Conservation (phyloP, 2,888 invertebrate genomes). For the Clistopyga incitator region DNA sequence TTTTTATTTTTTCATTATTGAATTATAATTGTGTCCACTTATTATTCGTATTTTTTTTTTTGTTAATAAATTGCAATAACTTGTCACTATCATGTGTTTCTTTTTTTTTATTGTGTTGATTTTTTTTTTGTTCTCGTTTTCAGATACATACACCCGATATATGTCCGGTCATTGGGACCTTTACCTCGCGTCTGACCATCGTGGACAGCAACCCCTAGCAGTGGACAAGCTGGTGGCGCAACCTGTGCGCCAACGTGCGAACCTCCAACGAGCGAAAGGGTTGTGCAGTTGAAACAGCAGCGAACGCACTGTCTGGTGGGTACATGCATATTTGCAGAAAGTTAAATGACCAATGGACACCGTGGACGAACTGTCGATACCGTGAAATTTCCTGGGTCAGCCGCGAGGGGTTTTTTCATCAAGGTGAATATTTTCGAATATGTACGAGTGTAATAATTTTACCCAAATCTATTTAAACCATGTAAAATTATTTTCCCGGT, state of each 20-base stretch:
- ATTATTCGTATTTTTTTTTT: no score
- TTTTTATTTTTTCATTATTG: no score
- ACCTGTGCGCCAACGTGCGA: conserved; percentile 77
- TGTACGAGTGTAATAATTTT: no score
- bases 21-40: no score
- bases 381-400: conserved; percentile 31
- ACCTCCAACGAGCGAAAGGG: conserved; percentile 80
- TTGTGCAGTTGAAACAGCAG: conserved; percentile 71
- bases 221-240: conserved; percentile 81
- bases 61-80: no score
- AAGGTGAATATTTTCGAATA: not conserved
- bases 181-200: conserved; percentile 51
- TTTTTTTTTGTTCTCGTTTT: no score
- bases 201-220: conserved; percentile 72
- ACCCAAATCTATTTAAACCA: no score
- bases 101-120: no score
- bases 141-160: no score
- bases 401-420: conserved; percentile 8
- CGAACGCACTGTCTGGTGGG: conserved; percentile 32
- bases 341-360: conserved; percentile 59
- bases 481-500: no score
- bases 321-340: conserved; percentile 50
- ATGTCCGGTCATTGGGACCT: no score
- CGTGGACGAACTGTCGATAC: conserved; percentile 63
- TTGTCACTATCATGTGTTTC: no score